Conservation (phyloP, 2,888 invertebrate genomes). For the Acanthosepion pharaonis region DNA sequence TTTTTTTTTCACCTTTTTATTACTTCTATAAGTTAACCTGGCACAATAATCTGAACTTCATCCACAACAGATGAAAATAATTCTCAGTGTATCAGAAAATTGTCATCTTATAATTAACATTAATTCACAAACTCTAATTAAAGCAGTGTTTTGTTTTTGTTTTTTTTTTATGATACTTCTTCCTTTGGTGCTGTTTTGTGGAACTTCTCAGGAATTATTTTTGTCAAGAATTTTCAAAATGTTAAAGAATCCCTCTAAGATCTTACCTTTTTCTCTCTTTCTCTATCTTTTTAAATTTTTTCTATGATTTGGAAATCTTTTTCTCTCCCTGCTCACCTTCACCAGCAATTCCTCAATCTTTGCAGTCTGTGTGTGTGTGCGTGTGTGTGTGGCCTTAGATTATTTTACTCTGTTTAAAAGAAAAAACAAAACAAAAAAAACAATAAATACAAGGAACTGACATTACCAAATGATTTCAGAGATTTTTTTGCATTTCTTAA, state of each 20-base stretch:
- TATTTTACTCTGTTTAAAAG: conserved; percentile 9
- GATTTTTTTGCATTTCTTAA: not conserved
- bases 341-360: not conserved
- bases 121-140: not conserved
- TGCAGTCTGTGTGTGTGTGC: conserved; percentile 14
- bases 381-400: conserved; percentile 23
- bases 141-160: not conserved
- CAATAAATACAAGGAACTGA: conserved; percentile 17
- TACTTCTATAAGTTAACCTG: too few relatives aligned
- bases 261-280: not conserved
- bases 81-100: too few relatives aligned
- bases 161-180: not conserved
- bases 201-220: not conserved
- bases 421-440: not conserved
- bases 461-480: not conserved
- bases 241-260: too few relatives aligned
- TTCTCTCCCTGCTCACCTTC: not conserved
- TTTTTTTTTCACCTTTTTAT: too few relatives aligned
- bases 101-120: not conserved
- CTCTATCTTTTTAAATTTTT: too few relatives aligned
- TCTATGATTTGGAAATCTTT: not conserved
- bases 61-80: too few relatives aligned
- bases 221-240: not conserved
- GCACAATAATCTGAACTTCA: too few relatives aligned
- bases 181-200: not conserved